Conservation (phyloP, 1,140 invertebrate species). For the Akabosia matsudoensis region DNA sequence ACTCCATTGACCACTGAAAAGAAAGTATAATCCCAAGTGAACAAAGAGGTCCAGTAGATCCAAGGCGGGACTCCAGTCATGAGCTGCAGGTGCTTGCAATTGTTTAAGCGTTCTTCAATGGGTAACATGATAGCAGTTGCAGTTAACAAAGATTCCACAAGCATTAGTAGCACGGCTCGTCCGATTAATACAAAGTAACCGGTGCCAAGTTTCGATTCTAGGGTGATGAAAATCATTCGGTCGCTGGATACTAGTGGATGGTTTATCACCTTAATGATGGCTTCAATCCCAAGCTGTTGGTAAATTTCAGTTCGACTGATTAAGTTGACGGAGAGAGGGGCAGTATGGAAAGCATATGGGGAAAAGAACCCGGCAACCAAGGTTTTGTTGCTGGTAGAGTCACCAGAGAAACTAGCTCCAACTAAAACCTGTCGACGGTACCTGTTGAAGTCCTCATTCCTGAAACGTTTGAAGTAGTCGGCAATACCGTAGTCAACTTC, state of each 20-base stretch:
- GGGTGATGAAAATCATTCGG: not conserved
- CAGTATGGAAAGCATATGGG: not conserved
- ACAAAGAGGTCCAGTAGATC: slow-evolving; percentile 62
- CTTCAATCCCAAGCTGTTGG: not conserved
- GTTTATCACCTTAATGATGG: not conserved
- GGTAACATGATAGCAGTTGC: not conserved
- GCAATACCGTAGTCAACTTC: not conserved
- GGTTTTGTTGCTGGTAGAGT: not conserved
- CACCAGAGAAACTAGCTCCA: not conserved
- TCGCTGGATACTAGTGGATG: not conserved
- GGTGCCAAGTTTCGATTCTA: not conserved
- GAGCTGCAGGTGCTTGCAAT: slow-evolving; percentile 64
- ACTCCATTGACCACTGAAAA: no score
- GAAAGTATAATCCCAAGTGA: slow-evolving; percentile 43
- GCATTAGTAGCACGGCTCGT: not conserved
- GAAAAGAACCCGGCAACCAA: not conserved
- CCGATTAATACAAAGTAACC: not conserved
- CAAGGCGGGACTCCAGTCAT: slow-evolving; percentile 71
- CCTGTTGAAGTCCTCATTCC: not conserved
- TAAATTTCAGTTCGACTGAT: not conserved
- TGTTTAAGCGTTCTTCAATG: not conserved
- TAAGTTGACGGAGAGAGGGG: not conserved
- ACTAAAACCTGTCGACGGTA: not conserved
- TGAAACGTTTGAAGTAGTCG: not conserved
- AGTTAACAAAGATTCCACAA: not conserved